Base-by-base conservation (phyloP, 2,113 vertebrate genomes). In the Oxyruncus cristatus region DNA sequence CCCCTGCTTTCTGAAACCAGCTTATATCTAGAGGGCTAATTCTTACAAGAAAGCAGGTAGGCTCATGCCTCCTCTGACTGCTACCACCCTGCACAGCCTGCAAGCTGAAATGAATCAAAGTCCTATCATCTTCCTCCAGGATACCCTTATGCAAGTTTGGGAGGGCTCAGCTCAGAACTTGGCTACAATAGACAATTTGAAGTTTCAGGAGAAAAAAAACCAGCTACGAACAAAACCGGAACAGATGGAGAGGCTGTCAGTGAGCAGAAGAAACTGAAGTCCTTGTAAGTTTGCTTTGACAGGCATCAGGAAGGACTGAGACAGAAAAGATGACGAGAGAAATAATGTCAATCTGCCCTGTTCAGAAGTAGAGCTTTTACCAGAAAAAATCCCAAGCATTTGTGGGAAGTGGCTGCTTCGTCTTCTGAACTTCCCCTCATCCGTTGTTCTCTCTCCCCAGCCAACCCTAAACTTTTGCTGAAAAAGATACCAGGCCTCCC, bases 11-110 rank as follows among this genome's bases (percentile, higher is more conserved):
- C 96, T 92, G 91, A 92, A 94, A 95, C 89, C 15, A 68, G 70
- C 93, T 94, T 14, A 23, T 96, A 76, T 95, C 94, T 89, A 85
- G 93, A 96, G 93, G 92, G 93, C 89, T 89, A 85, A 96, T 91
- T 85, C 95, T 83, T 85, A 72, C 44, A 46, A 65, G 86, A 30
- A 82, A 96, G 92, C 93, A 93, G 91, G 94, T 74, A 96, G 89
- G 92, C 84, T 96, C 93, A 95, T 85, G 93, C 78, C 93, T 91
- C 89, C 77, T 85, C 62, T 26, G 30, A 61, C 52, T 91, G 89
- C 89, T 96, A 68, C 89, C 94, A 85, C 39, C 67, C 88, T 72
- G 44, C 72, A 76, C 21, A 90, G 68, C 73, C 87, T 84, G n/a
- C 59, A 70, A 73, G 70, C 3, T 82, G 77, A 41, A 74, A 95